Conservation (phyloP, 1,140 invertebrate genomes). For the Campoletis sonorensis region DNA sequence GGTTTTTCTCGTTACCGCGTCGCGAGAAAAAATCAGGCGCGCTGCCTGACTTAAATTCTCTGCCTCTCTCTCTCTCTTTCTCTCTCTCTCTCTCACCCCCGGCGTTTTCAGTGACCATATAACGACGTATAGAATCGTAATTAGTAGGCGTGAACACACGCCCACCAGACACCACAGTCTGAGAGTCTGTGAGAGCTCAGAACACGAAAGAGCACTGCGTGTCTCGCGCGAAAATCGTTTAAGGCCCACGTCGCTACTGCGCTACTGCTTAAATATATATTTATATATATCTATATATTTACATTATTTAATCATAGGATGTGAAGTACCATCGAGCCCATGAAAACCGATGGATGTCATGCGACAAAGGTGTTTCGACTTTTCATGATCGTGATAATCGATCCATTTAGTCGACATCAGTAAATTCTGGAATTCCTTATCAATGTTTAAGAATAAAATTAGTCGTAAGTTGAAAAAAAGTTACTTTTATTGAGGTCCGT, state of each 20-base stretch:
- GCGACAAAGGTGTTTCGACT: too few species aligned
- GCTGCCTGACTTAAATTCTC: constrained; percentile 37
- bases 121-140: constrained; percentile 72
- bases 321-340: too few species aligned
- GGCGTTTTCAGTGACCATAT: constrained; percentile 57
- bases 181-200: constrained; percentile 32
- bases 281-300: neutral
- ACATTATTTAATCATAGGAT: neutral
- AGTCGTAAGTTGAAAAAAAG: too few species aligned
- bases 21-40: constrained; percentile 54
- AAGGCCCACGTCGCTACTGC: constrained; percentile 40
- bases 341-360: too few species aligned
- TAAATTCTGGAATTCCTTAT: too few species aligned
- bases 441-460: too few species aligned
- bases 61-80: too few species aligned
- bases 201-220: constrained; percentile 53
- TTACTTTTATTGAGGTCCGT: too few species aligned
- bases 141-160: constrained; percentile 75
- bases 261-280: constrained; percentile 15
- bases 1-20: constrained; percentile 64
- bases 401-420: too few species aligned
- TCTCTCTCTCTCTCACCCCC: constrained; percentile 45
- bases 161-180: constrained; percentile 68
- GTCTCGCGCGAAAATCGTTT: constrained; percentile 56
- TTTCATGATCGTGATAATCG: too few species aligned